These are phyloP conservation scores for Zaprionus ornatus DNA, from an alignment of 1,140 invertebrate genomes.

Conservation along the genomic window DNA sequence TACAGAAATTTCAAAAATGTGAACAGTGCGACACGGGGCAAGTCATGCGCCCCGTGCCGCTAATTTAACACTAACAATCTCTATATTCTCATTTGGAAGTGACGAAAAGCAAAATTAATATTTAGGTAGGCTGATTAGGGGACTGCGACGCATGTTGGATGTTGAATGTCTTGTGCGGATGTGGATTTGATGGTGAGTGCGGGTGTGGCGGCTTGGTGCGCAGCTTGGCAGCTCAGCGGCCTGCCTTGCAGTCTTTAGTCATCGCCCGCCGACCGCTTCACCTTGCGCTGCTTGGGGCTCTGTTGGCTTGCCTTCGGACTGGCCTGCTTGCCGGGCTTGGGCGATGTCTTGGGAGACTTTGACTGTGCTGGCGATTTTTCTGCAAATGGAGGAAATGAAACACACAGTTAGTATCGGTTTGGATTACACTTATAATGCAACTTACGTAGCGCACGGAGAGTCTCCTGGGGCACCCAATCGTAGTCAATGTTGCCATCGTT, in stretches of 20 bases:
- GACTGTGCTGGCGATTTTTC: constrained; percentile 86
- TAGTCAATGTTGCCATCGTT: constrained; percentile 98
- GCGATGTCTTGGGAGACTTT: constrained; percentile 84
- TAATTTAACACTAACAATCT: constrained; percentile 70
- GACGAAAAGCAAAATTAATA: constrained; percentile 58
- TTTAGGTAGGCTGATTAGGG: constrained; percentile 34
- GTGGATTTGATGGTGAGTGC: constrained; percentile 16
- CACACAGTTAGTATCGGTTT: neutral
- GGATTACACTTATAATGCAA: constrained; percentile 48
- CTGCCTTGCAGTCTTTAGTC: constrained; percentile 84
- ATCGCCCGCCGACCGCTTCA: constrained; percentile 88
- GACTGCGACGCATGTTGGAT: constrained; percentile 47
- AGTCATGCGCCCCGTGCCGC: neutral
- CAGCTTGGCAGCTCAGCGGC: constrained; percentile 9
- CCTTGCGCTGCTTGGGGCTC: constrained; percentile 90
- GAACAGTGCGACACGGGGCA: constrained; percentile 5
- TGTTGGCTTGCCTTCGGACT: constrained; percentile 85
- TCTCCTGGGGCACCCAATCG: constrained; percentile 98
- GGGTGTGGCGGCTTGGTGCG: constrained; percentile 18
- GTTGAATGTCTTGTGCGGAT: constrained; percentile 28
- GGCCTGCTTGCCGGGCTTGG: constrained; percentile 81
- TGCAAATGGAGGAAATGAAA: constrained; percentile 73
- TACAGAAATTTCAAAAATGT: constrained; percentile 21
- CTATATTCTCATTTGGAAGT: constrained; percentile 38
- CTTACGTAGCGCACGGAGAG: constrained; percentile 92